Base-by-base conservation (phyloP, 2,113 vertebrate genomes). In the Petroica traversi region DNA sequence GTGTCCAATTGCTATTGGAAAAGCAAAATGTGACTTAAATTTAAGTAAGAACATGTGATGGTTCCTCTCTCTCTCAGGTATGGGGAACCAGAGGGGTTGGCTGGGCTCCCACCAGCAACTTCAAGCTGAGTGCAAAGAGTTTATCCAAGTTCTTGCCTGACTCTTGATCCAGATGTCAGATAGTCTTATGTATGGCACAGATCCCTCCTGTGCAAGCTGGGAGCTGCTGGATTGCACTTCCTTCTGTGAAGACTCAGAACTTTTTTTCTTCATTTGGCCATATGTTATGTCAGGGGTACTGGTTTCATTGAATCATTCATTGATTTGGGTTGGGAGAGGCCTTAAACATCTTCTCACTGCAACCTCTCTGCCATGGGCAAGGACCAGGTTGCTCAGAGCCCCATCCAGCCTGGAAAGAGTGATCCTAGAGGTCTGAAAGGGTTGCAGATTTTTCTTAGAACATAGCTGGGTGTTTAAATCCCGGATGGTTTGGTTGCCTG, bases 331-430 rank as follows among this genome's bases (percentile, higher is more conserved):
- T 67, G 61, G 24, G 61, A 61, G 38, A 38, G 19, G 40, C 11
- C 17, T 67, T 40, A 46, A 52, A 46, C 61, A 24, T 46, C 24
- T 31, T 34, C 13, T 34, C 12, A 22, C n/a, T 40, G 28, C 68
- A 40, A 15, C 13, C 19, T 9, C 8, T 54, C 19, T 20, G 19
- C 28, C 0, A 0, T 6, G 23, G 38, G 38, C 38, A 57, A 49
- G 43, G 8, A 36, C 18, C 36, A 28, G 19, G 8, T 16, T 49
- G 31, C 36, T 64, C 76, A 64, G 33, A 66, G 33, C 38, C 36
- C 28, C 23, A 19, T 51, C 33, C 36, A 38, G 28, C 36, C 43
- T 58, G 43, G 38, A 8, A 45, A 45, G 46, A 7, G 14, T 34
- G 31, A 59, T 28, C 16, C 25, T 38, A 16, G 25, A 45, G 11